These are phyloP conservation scores for Poecilia gillii DNA, from an alignment of 2,797 vertebrate genomes.

Conservation along the genomic window DNA sequence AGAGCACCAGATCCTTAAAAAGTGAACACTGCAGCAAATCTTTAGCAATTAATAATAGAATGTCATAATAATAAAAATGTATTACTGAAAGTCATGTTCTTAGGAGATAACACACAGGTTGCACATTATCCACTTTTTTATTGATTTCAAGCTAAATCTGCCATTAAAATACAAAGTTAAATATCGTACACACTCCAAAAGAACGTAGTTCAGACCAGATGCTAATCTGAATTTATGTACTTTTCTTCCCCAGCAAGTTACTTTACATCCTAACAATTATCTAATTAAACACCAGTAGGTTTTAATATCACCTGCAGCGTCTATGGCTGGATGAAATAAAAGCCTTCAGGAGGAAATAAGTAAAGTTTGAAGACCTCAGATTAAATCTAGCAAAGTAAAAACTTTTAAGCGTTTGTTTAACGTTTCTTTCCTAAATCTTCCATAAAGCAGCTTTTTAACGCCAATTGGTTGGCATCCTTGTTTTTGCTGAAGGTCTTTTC, in stretches of 20 bases:
- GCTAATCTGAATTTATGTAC: not conserved
- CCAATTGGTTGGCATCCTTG: conserved; percentile 4
- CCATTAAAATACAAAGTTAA: not conserved
- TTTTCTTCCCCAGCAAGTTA: not conserved
- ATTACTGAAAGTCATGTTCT: not conserved
- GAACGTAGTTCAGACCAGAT: no score
- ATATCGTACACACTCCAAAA: not conserved
- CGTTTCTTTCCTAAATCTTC: not conserved
- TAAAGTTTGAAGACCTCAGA: not conserved
- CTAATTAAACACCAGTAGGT: not conserved
- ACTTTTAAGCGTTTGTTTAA: not conserved
- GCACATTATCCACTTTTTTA: not conserved
- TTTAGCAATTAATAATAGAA: not conserved
- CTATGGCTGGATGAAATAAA: not conserved
- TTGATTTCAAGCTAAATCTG: not conserved
- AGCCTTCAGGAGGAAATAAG: not conserved
- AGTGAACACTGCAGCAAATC: not conserved
- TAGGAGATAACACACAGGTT: not conserved
- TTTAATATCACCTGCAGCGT: not conserved
- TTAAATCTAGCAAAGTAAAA: not conserved
- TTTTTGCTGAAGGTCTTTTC: conserved; percentile 45
- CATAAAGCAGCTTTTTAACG: conserved; percentile 7
- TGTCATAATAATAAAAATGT: not conserved
- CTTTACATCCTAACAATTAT: no score
- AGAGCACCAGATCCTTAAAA: not conserved